phyloP scores from a whole-genome alignment of 2,888 invertebrate species.

The Andrena haemorrhoa region DNA sequence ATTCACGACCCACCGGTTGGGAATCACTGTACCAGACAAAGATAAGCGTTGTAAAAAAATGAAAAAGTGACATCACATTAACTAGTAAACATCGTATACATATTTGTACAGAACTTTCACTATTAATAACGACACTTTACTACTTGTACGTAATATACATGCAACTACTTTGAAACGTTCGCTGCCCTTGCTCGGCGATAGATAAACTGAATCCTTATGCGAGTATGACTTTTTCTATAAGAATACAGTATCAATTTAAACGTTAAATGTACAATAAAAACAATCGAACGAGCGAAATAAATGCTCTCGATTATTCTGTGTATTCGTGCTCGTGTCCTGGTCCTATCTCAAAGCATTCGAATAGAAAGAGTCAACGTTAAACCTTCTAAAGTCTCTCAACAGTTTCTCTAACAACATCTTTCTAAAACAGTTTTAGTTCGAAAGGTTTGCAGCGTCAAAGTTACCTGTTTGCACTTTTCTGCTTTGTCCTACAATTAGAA shows the following conservation, averaged over 20 bases:
- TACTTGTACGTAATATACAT: constrained; percentile 30
- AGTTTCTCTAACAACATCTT: neutral
- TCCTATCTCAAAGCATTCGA: neutral
- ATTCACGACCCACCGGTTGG: too few relatives aligned
- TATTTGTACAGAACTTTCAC: neutral
- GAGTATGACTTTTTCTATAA: constrained; percentile 17
- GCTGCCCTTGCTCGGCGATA: neutral
- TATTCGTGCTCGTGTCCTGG: neutral
- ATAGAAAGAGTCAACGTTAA: constrained; percentile 4
- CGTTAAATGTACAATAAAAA: neutral
- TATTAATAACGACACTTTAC: constrained; percentile 1
- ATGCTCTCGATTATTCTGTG: neutral
- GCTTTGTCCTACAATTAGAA: constrained; percentile 80
- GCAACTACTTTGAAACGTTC: constrained; percentile 30
- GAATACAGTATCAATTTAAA: constrained; percentile 12
- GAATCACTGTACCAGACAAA: neutral
- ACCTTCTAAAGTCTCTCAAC: constrained; percentile 3
- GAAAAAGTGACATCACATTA: constrained; percentile 13
- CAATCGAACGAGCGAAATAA: neutral
- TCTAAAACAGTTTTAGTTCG: constrained; percentile 8
- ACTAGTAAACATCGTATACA: constrained; percentile 16
- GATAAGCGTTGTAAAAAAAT: constrained; percentile 6
- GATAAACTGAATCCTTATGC: neutral
- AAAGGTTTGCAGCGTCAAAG: constrained; percentile 51
- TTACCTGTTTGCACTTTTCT: constrained; percentile 80